Percentiles rank a stretch among this genome's conserved stretches.
Conservation (phyloP, 1,140 invertebrate species). For the Epicauta chinensis region DNA sequence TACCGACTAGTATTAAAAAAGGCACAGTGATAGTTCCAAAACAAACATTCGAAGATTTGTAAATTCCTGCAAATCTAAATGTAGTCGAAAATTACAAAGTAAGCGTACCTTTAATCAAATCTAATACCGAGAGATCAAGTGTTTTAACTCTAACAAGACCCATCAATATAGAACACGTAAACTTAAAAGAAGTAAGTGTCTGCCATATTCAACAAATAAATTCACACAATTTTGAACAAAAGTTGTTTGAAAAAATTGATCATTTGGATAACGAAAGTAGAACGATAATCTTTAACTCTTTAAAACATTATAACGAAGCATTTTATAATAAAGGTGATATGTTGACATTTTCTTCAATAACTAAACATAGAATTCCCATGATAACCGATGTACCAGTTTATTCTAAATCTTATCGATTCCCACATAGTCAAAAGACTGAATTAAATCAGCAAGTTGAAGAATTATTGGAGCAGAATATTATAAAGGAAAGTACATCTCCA, state of each 20-base stretch:
- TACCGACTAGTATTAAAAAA: neutral
- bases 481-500: constrained; percentile 7
- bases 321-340: constrained; percentile 1
- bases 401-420: constrained; percentile 33
- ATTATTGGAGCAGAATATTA: too few species aligned
- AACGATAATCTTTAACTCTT: neutral
- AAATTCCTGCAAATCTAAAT: neutral
- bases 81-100: neutral
- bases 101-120: neutral
- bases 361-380: constrained; percentile 26
- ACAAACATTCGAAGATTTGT: neutral
- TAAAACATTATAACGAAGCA: constrained; percentile 1
- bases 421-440: constrained; percentile 35
- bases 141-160: neutral
- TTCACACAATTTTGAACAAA: neutral
- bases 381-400: constrained; percentile 22
- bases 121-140: neutral
- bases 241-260: neutral
- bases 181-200: neutral
- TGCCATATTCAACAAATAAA: neutral
- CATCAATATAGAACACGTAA: neutral
- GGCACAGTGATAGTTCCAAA: neutral
- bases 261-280: neutral
- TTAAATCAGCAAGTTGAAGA: constrained; percentile 20
- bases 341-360: neutral